A percentile compares a stretch with the other conserved stretches of the same genome.
Conservation (phyloP, 2,888 invertebrate genomes). For the Limulus polyphemus region DNA sequence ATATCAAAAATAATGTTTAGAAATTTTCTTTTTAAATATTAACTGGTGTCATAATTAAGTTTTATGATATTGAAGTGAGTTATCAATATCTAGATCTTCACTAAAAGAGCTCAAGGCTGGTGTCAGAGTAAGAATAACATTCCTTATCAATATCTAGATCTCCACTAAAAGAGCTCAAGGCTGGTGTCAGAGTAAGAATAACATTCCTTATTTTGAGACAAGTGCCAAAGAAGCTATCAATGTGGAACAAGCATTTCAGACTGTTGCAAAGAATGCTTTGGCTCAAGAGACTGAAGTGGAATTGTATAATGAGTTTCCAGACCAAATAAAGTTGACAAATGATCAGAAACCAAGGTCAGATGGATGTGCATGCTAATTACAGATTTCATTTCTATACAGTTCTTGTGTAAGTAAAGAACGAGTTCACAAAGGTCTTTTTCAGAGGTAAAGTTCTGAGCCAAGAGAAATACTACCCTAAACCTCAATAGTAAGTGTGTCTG, state of each 20-base stretch:
- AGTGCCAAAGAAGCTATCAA: slow-evolving; percentile 98
- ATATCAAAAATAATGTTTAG: too few relatives aligned
- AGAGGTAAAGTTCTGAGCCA: too few relatives aligned
- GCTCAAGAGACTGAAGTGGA: slow-evolving; percentile 69
- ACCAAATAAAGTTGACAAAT: slow-evolving; percentile 67
- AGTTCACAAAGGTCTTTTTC: too few relatives aligned
- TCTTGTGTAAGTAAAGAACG: too few relatives aligned
- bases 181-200: slow-evolving; percentile 98
- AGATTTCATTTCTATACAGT: too few relatives aligned
- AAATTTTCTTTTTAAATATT: not conserved
- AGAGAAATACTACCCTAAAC: too few relatives aligned
- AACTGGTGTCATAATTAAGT: slow-evolving; percentile 2
- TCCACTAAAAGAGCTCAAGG: slow-evolving; percentile 82
- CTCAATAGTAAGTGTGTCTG: too few relatives aligned
- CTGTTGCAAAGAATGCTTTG: slow-evolving; percentile 93
- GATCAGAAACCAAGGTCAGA: slow-evolving; percentile 29
- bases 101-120: slow-evolving; percentile 93
- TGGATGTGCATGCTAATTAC: slow-evolving; percentile 29
- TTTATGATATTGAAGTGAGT: too few relatives aligned
- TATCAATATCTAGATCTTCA: slow-evolving; percentile 36
- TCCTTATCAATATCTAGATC: slow-evolving; percentile 51
- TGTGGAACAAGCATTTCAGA: slow-evolving; percentile 97
- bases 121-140: slow-evolving; percentile 97
- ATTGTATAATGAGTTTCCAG: slow-evolving; percentile 92
- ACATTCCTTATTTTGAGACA: slow-evolving; percentile 98